Evolutionary conservation across 92 coral and sea anemone genomes (phyloP), one percentile per base, ranked within the genome.

Genomic region (Paragorgia papillata): DNA sequence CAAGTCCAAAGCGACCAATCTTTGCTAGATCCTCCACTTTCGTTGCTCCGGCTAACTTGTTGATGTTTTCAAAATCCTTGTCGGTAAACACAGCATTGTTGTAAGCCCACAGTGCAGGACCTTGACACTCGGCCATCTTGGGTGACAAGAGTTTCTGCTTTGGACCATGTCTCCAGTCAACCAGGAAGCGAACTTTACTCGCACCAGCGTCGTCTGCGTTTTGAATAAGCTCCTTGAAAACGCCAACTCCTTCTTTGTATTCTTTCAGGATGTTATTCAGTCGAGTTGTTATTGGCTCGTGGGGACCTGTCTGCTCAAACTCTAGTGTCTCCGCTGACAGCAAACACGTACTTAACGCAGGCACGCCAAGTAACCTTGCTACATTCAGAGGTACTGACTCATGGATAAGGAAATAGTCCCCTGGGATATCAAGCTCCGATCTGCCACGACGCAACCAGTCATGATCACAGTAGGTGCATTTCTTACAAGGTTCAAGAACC

Each of bases 121-220:
- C 97, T 79, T 93, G 97, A 8, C 91, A 88, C 39, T 86, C 90
- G n/a, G 88, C 84, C 88, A 93, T 88, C 61, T 90, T 96, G 25
- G 91, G 74, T 27, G 96, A 81, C 35, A 93, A 61, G 6, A 93
- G 82, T 25, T 78, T 83, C 66, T 86, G 87, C 25, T 61, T 59
- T 12, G 89, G 90, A 73, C 85, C 85, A 48, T 57, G 57, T 46
- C 97, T 82, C 97, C 96, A 93, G 78, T 93, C 97, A 27, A 93
- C 75, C 39, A 93, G 82, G 67, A 93, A 93, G 65, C 85, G 84
- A 9, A 93, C 89, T 69, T 92, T 92, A 7, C 79, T 85, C 33
- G 96, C 97, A 35, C 91, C 90, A 34, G 97, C 96, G 54, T 92
- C 97, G 44, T 92, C 97, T 66, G 97, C 97, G 53, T 92, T 92